Percentiles rank a stretch among this genome's conserved stretches.
Conservation (phyloP, 2,888 invertebrate genomes). For the Drosophila mulleri region DNA sequence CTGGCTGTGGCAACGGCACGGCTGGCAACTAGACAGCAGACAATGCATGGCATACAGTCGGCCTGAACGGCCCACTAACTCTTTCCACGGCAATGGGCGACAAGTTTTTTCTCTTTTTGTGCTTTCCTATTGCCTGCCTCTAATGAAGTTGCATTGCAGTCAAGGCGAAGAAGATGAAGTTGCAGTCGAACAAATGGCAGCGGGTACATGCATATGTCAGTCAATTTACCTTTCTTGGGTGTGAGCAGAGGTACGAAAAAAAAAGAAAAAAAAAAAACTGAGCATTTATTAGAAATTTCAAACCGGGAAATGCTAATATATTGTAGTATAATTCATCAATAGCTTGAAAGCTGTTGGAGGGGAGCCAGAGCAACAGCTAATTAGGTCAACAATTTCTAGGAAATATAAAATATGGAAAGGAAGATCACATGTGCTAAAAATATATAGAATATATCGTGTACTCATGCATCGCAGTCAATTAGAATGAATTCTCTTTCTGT, state of each 20-base stretch:
- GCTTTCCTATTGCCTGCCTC: constrained; percentile 40
- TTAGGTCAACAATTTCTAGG: neutral
- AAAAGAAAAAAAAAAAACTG: neutral
- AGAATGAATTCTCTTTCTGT: neutral
- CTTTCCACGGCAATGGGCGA: constrained; percentile 43
- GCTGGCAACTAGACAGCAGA: constrained; percentile 32
- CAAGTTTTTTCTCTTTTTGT: constrained; percentile 25
- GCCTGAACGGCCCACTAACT: constrained; percentile 65
- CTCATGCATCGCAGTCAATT: neutral
- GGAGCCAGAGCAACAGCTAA: too few relatives aligned
- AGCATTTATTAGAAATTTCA: neutral
- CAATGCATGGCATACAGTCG: constrained; percentile 43
- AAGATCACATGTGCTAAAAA: neutral
- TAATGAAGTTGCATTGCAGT: constrained; percentile 71
- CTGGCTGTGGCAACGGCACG: constrained; percentile 23
- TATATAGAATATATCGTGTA: neutral
- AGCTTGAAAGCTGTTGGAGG: neutral
- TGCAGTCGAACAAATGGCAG: constrained; percentile 39
- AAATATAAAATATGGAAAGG: neutral
- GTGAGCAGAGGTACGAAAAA: neutral
- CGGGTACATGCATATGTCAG: constrained; percentile 19
- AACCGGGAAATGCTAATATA: neutral
- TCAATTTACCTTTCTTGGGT: constrained; percentile 7
- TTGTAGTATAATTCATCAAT: neutral
- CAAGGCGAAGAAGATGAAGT: constrained; percentile 15